Evolutionary conservation across 2,113 vertebrate species (phyloP), one percentile per base, ranked within the genome.

Genomic region (Hucho hucho): DNA sequence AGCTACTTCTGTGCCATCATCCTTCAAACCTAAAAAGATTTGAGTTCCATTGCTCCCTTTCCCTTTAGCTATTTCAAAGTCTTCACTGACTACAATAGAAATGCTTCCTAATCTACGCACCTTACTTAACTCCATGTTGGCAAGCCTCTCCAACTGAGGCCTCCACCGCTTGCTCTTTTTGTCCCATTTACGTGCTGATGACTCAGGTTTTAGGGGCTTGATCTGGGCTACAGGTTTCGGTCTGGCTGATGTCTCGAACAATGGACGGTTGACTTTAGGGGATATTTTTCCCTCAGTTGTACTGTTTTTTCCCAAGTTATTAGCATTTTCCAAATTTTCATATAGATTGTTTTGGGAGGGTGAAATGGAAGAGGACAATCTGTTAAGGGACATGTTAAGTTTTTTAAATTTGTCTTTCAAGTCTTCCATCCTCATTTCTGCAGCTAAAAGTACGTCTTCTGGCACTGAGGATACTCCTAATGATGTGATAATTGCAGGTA

Each of bases 1-100:
- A 0, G 87, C 89, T 46, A 90, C 81, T 78, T 90, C 89, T 26
- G 85, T 90, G 70, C 84, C 82, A 7, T 90, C 87, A 16, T 83
- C 63, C 64, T 73, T 88, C 63, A 88, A 70, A 24, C 87, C 87
- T 72, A 90, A 24, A 43, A 82, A 88, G 18, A 90, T 86, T 63
- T 87, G 80, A 46, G 87, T 88, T 1, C 84, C 83, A 83, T 88
- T 53, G 1, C 79, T 87, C 58, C 88, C 88, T 16, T 72, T 79
- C 26, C 26, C 26, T 28, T 28, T 28, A 0, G 89, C 84, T 13
- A 90, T 87, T 37, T 67, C 63, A 6, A 83, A 87, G 1, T 83
- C 70, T 24, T 2, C 32, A 49, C 79, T 0, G 11, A 85, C 75
- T 7, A 82, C 71, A 73, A 76, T 87, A 22, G 46, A n/a, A 3